phyloP scores from a whole-genome alignment of 2,888 invertebrate genomes.

The Machimus atricapillus region DNA sequence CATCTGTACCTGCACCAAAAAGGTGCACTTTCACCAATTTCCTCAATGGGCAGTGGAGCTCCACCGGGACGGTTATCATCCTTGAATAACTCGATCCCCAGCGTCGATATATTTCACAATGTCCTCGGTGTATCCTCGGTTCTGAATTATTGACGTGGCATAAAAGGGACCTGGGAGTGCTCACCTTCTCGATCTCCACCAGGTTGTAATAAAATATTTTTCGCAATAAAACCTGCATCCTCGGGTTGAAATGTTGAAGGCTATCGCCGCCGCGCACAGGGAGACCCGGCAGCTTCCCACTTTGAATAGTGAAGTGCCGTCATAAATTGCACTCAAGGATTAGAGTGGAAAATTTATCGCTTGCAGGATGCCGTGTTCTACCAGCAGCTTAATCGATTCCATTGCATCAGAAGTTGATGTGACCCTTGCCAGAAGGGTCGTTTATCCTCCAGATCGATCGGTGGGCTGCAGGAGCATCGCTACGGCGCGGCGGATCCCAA shows the following conservation, averaged over 20 bases:
- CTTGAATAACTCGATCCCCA: neutral
- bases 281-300: neutral
- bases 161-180: neutral
- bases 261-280: neutral
- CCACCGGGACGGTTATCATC: neutral
- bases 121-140: neutral
- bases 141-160: slow-evolving; percentile 1
- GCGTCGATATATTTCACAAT: neutral
- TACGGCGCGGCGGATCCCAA: slow-evolving; percentile 5
- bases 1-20: neutral
- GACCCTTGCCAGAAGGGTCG: slow-evolving; percentile 30
- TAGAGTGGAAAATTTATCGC: slow-evolving; percentile 36
- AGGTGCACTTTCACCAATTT: neutral
- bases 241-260: slow-evolving; percentile 26
- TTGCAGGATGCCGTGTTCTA: slow-evolving; percentile 18
- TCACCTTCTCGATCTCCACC: slow-evolving; percentile 14
- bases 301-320: slow-evolving; percentile 36
- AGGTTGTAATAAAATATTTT: slow-evolving; percentile 24
- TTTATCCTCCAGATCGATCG: slow-evolving; percentile 20
- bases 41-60: neutral
- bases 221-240: slow-evolving; percentile 34
- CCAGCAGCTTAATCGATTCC: slow-evolving; percentile 36
- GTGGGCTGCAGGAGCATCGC: neutral
- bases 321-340: slow-evolving; percentile 38
- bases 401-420: slow-evolving; percentile 39